phyloP scores from a whole-genome alignment of 2,888 invertebrate genomes.

The Heliconius cydno region DNA sequence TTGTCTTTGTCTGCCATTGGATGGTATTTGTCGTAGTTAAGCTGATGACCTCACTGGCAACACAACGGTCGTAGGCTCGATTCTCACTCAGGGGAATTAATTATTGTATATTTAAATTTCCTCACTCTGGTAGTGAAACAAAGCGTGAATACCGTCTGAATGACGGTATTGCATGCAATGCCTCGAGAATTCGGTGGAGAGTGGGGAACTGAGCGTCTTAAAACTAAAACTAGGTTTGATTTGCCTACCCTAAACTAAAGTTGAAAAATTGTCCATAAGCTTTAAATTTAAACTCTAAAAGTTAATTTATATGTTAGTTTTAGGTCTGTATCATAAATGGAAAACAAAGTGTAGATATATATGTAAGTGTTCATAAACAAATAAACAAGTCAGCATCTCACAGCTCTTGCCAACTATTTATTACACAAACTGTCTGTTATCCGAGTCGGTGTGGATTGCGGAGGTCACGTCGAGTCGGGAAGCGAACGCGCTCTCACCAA shows the following conservation, averaged over 20 bases:
- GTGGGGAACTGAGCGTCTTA: no score
- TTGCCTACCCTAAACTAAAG: no score
- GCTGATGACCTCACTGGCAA: no score
- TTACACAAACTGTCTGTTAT: constrained; percentile 19
- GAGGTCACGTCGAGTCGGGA: not conserved
- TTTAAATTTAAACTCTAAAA: not conserved
- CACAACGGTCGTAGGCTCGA: no score
- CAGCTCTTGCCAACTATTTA: constrained; percentile 30
- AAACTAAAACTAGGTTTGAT: no score
- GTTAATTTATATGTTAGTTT: not conserved
- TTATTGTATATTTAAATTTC: no score
- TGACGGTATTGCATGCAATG: no score
- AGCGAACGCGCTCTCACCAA: not conserved
- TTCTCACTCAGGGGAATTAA: no score
- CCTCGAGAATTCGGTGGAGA: no score
- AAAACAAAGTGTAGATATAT: not conserved
- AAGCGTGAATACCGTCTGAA: no score
- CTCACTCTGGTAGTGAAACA: no score
- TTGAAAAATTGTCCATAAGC: not conserved
- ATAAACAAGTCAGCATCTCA: constrained; percentile 27
- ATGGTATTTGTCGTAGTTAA: not conserved
- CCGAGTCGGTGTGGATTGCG: not conserved
- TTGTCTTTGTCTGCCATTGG: not conserved
- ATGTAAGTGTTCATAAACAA: constrained; percentile 14
- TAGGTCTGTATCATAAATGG: not conserved